These are phyloP conservation scores for Ypsolopha sequella DNA, from an alignment of 2,888 invertebrate genomes.

Conservation along the genomic window DNA sequence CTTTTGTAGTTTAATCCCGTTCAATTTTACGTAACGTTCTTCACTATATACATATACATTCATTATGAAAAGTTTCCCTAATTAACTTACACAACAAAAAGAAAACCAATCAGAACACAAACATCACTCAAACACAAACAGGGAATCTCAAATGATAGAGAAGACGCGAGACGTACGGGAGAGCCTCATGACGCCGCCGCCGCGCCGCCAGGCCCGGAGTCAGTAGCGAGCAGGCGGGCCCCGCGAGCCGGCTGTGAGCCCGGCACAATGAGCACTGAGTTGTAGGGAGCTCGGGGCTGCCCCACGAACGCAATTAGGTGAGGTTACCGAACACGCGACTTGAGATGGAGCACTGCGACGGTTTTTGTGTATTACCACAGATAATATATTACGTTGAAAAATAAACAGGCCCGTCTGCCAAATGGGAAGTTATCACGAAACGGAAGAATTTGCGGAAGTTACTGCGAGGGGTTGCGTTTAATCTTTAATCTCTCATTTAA, in stretches of 20 bases:
- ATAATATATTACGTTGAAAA: not conserved
- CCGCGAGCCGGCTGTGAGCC: not conserved
- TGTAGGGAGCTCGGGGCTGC: not conserved
- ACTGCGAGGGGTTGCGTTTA: too few relatives aligned
- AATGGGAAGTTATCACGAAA: not conserved
- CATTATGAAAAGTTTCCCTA: not conserved
- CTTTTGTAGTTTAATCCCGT: not conserved
- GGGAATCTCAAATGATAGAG: not conserved
- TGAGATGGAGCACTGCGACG: slow-evolving; percentile 11
- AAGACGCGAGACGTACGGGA: slow-evolving; percentile 6
- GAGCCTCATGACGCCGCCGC: slow-evolving; percentile 7
- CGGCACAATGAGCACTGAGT: not conserved
- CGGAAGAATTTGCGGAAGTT: not conserved
- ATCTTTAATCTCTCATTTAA: too few relatives aligned
- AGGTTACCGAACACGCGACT: slow-evolving; percentile 21
- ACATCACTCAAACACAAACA: not conserved
- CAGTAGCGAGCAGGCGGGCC: not conserved
- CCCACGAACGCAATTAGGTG: not conserved
- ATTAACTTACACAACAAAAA: not conserved
- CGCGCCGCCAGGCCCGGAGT: not conserved
- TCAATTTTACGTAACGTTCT: too few relatives aligned
- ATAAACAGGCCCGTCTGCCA: not conserved
- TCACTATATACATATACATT: too few relatives aligned
- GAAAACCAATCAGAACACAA: not conserved
- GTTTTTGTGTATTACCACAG: not conserved